These are phyloP conservation scores for Prorops nasuta DNA, from an alignment of 1,140 invertebrate species.

Conservation along the genomic window DNA sequence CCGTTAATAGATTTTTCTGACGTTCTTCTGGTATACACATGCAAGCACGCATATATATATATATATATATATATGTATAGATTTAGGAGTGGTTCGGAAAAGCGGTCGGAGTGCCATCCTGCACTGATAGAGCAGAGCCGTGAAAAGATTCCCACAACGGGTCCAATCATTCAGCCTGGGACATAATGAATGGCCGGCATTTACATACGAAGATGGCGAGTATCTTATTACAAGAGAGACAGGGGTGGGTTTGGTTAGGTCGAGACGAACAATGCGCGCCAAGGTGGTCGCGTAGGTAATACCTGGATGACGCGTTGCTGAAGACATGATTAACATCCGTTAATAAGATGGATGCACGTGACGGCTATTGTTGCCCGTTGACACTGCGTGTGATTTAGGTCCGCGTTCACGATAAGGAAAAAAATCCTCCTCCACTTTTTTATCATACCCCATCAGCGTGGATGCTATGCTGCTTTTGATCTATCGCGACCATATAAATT, in stretches of 20 bases:
- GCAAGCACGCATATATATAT: too few species aligned
- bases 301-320: conserved; percentile 50
- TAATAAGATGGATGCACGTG: conserved; percentile 56
- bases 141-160: conserved; percentile 50
- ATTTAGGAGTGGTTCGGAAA: conserved; percentile 12
- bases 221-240: conserved; percentile 55
- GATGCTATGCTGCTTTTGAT: too few species aligned
- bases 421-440: conserved; percentile 17
- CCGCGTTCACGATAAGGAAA: conserved; percentile 11
- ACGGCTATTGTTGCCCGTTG: conserved; percentile 50
- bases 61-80: conserved; percentile 21
- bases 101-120: not conserved
- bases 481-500: too few species aligned
- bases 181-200: conserved; percentile 56
- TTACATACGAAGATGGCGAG: conserved; percentile 58
- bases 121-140: too few species aligned
- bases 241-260: conserved; percentile 35
- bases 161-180: conserved; percentile 52
- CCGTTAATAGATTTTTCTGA: too few species aligned
- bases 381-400: conserved; percentile 43
- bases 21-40: too few species aligned
- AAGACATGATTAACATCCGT: conserved; percentile 59
- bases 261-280: not conserved
- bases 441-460: too few species aligned
- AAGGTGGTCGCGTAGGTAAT: conserved; percentile 49